Evolutionary conservation across 2,888 invertebrate species (phyloP).

Genomic region (Leucophora obtusa): DNA sequence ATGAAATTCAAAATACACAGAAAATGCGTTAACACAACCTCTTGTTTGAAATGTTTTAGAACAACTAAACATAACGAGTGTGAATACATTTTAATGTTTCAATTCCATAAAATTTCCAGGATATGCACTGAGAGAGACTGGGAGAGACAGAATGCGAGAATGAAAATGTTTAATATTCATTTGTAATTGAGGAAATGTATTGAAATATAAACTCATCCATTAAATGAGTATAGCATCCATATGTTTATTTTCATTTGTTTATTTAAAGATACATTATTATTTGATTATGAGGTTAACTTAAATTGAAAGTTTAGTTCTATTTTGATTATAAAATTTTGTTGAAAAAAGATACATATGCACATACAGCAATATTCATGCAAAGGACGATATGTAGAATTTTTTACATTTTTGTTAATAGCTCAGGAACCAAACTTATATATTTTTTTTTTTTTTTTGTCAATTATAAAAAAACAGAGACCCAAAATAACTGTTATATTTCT

Average conservation of each 20-base stretch:
- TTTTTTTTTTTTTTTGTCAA: too few species aligned
- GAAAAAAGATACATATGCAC: neutral
- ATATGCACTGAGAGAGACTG: neutral
- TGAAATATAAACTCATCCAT: neutral
- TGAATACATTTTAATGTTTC: constrained; percentile 33
- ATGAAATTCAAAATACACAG: neutral
- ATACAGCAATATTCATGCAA: too few species aligned
- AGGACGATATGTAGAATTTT: too few species aligned
- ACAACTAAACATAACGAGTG: constrained; percentile 37
- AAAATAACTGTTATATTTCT: too few species aligned
- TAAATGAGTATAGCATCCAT: constrained; percentile 12
- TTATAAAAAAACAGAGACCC: too few species aligned
- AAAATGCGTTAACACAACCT: constrained; percentile 25
- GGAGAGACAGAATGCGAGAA: constrained; percentile 8
- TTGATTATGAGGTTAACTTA: constrained; percentile 39
- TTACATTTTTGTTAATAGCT: too few species aligned
- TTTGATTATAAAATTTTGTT: constrained; percentile 4
- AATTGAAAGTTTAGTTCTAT: constrained; percentile 27
- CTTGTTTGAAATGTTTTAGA: neutral
- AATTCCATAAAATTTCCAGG: constrained; percentile 11
- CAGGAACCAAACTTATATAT: too few species aligned
- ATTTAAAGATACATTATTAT: constrained; percentile 17
- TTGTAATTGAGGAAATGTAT: constrained; percentile 5
- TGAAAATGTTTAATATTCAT: neutral
- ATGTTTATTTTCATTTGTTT: constrained; percentile 33